A percentile compares a stretch with the other conserved stretches of the same genome.
Evolutionary conservation across 2,113 vertebrate genomes (phyloP).

Genomic region (Pseudorasbora parva): DNA sequence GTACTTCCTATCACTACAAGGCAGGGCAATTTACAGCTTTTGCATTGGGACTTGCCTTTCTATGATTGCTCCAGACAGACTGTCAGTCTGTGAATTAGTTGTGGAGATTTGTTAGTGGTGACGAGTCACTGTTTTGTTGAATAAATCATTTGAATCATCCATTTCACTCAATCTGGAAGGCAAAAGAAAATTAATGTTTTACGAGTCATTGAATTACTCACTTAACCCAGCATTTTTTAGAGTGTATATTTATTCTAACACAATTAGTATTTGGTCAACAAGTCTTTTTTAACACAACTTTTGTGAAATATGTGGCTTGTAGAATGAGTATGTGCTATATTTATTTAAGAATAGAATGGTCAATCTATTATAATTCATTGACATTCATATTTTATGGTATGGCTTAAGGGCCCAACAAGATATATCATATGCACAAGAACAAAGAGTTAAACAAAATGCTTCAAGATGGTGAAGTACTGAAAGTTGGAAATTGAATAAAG

Average conservation of each 20-base stretch:
- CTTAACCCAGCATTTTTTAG: too few relatives aligned
- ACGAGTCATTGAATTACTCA: background rate
- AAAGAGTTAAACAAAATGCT: background rate
- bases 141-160: background rate
- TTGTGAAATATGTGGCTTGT: background rate
- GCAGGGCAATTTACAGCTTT: background rate
- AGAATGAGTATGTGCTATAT: background rate
- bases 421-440: background rate
- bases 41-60: background rate
- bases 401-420: background rate
- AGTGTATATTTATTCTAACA: too few relatives aligned
- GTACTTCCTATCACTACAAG: too few relatives aligned
- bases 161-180: background rate
- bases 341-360: background rate
- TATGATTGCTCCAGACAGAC: background rate
- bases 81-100: background rate
- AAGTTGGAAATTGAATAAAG: conserved; percentile 1
- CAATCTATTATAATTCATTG: background rate
- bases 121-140: background rate
- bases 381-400: background rate
- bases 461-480: background rate
- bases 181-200: background rate
- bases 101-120: background rate
- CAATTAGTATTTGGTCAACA: background rate
- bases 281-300: background rate